These are phyloP conservation scores for Ctenosaura bakeri DNA, from an alignment of 2,797 vertebrate species.

Conservation along the genomic window DNA sequence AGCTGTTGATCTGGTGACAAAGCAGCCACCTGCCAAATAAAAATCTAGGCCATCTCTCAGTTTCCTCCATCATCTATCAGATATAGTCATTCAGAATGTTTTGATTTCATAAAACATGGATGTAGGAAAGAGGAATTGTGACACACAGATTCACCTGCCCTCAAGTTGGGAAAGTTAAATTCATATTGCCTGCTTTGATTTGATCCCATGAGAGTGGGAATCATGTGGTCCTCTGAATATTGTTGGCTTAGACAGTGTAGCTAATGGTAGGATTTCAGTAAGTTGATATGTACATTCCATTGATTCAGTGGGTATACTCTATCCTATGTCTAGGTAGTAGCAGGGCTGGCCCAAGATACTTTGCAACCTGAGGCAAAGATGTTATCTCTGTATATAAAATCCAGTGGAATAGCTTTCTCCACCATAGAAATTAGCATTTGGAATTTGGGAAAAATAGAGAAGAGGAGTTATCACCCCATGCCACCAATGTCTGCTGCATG, in stretches of 20 bases:
- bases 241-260: too few species aligned
- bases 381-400: background rate
- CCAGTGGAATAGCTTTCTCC: background rate
- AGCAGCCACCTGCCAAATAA: slow-evolving; percentile 28
- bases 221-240: too few species aligned
- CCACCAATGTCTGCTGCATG: background rate
- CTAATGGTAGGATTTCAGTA: background rate
- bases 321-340: background rate
- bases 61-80: background rate
- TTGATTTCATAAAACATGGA: slow-evolving; percentile 1
- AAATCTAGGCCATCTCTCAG: slow-evolving; percentile 17
- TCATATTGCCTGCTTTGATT: background rate
- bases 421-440: background rate
- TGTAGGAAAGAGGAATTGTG: background rate
- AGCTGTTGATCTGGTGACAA: slow-evolving; percentile 34
- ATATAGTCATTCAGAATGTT: slow-evolving; percentile 21
- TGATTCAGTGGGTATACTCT: background rate
- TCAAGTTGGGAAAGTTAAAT: background rate
- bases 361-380: background rate
- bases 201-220: background rate
- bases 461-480: background rate
- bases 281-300: too few species aligned
- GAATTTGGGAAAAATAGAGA: background rate
- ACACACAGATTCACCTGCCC: background rate
- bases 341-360: background rate